phyloP scores from a whole-genome alignment of 2,888 invertebrate species.

The Aphidius colemani region DNA sequence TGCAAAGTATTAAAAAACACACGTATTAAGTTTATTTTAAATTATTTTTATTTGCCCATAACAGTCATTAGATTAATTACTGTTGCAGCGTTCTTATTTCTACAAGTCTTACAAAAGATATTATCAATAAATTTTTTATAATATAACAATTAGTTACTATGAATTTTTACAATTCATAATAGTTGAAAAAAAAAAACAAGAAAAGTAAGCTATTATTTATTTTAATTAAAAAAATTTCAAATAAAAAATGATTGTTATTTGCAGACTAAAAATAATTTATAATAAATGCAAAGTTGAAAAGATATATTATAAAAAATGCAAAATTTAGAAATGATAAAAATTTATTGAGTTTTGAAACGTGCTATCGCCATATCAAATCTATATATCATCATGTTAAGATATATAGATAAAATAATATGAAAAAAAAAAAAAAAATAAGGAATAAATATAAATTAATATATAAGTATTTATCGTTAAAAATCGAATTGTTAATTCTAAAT shows the following conservation, averaged over 20 bases:
- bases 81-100: too few relatives aligned
- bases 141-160: neutral
- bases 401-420: slow-evolving; percentile 39
- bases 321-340: slow-evolving; percentile 1
- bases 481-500: slow-evolving; percentile 50
- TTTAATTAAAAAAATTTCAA: neutral
- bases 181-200: neutral
- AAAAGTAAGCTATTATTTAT: neutral
- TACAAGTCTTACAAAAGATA: too few relatives aligned
- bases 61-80: too few relatives aligned
- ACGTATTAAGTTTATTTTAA: slow-evolving; percentile 2
- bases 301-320: neutral
- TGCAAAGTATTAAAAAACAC: too few relatives aligned
- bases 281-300: neutral
- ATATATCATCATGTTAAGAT: slow-evolving; percentile 57
- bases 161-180: slow-evolving; percentile 3
- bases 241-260: neutral
- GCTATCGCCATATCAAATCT: slow-evolving; percentile 59
- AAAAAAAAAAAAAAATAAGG: slow-evolving; percentile 33
- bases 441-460: slow-evolving; percentile 42
- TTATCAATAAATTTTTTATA: too few relatives aligned
- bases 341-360: slow-evolving; percentile 42
- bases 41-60: slow-evolving; percentile 3
- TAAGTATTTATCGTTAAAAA: slow-evolving; percentile 47
- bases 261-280: neutral